Conservation (phyloP, 1,140 invertebrate species). For the Matsumurasca onukii region DNA sequence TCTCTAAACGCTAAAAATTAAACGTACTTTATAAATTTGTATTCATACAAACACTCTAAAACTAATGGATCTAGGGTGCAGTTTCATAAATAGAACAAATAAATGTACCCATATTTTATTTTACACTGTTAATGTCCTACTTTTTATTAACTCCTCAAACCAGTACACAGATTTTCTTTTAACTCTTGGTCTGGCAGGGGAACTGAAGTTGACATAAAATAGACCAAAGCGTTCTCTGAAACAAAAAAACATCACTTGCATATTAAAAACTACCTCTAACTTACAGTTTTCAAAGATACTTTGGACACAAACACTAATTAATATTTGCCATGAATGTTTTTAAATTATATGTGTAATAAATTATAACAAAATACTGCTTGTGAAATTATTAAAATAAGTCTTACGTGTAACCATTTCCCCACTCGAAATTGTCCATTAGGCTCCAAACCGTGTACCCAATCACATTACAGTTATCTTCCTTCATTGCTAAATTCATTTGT, state of each 20-base stretch:
- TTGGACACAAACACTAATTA: neutral
- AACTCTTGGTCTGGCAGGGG: slow-evolving; percentile 61
- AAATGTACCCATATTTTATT: no score
- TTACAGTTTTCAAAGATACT: neutral
- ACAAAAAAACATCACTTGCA: slow-evolving; percentile 37
- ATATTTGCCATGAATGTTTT: neutral
- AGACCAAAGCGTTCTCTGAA: slow-evolving; percentile 69
- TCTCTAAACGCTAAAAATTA: no score
- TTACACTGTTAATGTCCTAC: neutral
- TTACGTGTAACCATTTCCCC: slow-evolving; percentile 64
- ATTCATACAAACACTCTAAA: no score
- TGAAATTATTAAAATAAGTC: slow-evolving; percentile 32
- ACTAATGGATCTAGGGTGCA: no score
- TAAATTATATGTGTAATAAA: neutral
- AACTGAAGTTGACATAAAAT: slow-evolving; percentile 69
- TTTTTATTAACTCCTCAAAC: slow-evolving; percentile 56
- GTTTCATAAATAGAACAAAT: no score
- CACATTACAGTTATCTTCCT: slow-evolving; percentile 62
- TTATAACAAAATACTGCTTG: neutral
- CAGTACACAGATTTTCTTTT: slow-evolving; percentile 68
- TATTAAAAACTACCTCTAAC: neutral
- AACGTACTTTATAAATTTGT: no score
- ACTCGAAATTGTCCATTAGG: slow-evolving; percentile 80
- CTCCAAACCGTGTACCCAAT: slow-evolving; percentile 72
- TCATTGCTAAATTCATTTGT: slow-evolving; percentile 62